Evolutionary conservation across 92 coral and sea anemone genomes (phyloP).

Genomic region (Blastomussa wellsi): DNA sequence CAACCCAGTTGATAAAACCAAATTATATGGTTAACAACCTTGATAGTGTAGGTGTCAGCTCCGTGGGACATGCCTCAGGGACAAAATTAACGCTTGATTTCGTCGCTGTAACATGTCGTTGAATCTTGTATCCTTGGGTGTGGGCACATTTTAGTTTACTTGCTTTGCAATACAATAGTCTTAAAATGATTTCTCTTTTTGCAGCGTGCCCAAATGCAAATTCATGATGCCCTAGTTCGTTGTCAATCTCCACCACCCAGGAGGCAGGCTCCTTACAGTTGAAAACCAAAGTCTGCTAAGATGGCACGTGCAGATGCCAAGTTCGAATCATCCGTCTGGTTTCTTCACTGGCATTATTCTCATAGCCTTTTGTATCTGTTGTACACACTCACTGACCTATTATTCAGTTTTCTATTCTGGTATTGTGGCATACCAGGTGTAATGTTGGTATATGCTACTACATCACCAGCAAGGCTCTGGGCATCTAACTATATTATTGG

Average conservation of each 20-base stretch:
- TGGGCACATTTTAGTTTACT: too few species aligned
- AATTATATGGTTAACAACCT: too few species aligned
- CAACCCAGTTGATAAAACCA: too few species aligned
- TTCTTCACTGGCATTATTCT: constrained; percentile 18
- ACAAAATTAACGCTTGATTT: too few species aligned
- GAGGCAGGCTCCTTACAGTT: constrained; percentile 40
- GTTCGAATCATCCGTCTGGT: not conserved
- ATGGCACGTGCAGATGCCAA: constrained; percentile 22
- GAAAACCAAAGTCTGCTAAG: not conserved
- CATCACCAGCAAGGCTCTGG: constrained; percentile 20
- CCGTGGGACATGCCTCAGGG: too few species aligned
- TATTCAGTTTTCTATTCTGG: constrained; percentile 9
- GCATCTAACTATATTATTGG: constrained; percentile 15
- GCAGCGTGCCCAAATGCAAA: constrained; percentile 72
- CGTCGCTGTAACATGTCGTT: too few species aligned
- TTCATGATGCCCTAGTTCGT: constrained; percentile 55
- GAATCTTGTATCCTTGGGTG: too few species aligned
- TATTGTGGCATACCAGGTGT: constrained; percentile 41
- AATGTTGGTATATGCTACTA: constrained; percentile 29
- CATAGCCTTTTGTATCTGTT: constrained; percentile 38
- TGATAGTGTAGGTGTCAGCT: too few species aligned
- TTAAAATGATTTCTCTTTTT: not conserved
- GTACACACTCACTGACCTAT: constrained; percentile 11
- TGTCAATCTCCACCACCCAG: constrained; percentile 52
- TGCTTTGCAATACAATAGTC: not conserved